phyloP scores from a whole-genome alignment of 2,113 vertebrate species.

The Tauraco erythrolophus region DNA sequence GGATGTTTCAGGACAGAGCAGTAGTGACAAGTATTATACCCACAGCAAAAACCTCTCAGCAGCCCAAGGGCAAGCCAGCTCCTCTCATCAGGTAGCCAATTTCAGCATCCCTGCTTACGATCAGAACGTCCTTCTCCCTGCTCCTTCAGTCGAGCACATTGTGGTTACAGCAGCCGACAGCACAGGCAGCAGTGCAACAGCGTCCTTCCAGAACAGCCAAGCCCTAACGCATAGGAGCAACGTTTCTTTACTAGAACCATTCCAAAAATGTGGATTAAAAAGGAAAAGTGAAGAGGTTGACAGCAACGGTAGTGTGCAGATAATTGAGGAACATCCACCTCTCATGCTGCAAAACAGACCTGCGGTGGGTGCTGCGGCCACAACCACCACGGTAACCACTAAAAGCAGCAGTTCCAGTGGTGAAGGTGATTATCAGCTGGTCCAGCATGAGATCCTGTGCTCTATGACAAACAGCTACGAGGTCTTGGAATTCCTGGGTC shows the following conservation, averaged over 20 bases:
- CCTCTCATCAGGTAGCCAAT: constrained; percentile 88
- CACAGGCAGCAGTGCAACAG: constrained; percentile 86
- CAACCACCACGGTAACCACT: constrained; percentile 92
- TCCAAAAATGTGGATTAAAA: constrained; percentile 95
- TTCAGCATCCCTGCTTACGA: constrained; percentile 89
- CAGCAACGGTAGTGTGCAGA: constrained; percentile 98
- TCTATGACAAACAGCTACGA: constrained; percentile 98
- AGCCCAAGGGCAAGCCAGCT: constrained; percentile 82
- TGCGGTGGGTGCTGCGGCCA: constrained; percentile 87
- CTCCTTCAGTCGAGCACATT: constrained; percentile 84
- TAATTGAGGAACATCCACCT: constrained; percentile 97
- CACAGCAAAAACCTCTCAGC: constrained; percentile 87
- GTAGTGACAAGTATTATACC: constrained; percentile 88
- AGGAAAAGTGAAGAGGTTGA: constrained; percentile 98
- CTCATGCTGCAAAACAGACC: constrained; percentile 94
- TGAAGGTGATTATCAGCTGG: constrained; percentile 98
- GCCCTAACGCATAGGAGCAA: constrained; percentile 83
- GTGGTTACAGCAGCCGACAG: constrained; percentile 96
- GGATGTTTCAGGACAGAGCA: constrained; percentile 91
- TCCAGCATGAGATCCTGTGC: constrained; percentile 97
- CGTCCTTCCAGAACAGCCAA: constrained; percentile 85
- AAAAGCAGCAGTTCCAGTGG: constrained; percentile 96
- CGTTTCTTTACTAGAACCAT: constrained; percentile 85
- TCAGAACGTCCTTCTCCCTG: constrained; percentile 83
- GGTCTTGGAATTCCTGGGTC: constrained; percentile 95